Conservation (phyloP, 1,140 invertebrate species). For the Eupristina koningsbergeri region DNA sequence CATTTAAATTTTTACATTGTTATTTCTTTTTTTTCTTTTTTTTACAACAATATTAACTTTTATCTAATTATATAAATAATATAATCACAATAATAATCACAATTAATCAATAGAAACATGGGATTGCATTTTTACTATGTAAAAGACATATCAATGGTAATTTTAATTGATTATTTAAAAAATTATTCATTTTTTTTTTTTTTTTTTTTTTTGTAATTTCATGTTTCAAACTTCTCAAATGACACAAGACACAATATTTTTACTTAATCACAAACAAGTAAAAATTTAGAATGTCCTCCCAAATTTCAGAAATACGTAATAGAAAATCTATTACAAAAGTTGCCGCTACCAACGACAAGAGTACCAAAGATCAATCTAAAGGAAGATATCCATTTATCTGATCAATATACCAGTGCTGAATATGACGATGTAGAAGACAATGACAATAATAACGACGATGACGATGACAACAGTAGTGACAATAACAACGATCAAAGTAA, state of each 20-base stretch:
- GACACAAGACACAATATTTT: not conserved
- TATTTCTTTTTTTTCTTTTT: not conserved
- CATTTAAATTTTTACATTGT: not conserved
- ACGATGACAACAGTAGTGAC: conserved; percentile 20
- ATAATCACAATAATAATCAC: not conserved
- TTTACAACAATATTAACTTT: not conserved
- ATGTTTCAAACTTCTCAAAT: conserved; percentile 4
- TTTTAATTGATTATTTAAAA: too few species aligned
- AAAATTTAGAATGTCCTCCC: conserved; percentile 20
- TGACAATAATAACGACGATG: conserved; percentile 46
- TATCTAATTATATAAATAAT: not conserved
- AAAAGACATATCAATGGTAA: too few species aligned
- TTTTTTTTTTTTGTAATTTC: not conserved
- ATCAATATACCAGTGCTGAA: not conserved
- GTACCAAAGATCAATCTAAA: not conserved
- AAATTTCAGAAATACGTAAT: conserved; percentile 54
- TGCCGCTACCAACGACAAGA: conserved; percentile 23
- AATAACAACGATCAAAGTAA: conserved; percentile 33
- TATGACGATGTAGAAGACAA: conserved; percentile 28
- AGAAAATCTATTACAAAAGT: conserved; percentile 47
- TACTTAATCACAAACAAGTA: conserved; percentile 23
- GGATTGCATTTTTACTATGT: not conserved
- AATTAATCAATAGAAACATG: not conserved
- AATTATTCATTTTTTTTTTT: too few species aligned
- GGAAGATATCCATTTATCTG: not conserved